Base-by-base conservation (phyloP, 2,113 vertebrate species). In the Zosterops hypoxanthus region DNA sequence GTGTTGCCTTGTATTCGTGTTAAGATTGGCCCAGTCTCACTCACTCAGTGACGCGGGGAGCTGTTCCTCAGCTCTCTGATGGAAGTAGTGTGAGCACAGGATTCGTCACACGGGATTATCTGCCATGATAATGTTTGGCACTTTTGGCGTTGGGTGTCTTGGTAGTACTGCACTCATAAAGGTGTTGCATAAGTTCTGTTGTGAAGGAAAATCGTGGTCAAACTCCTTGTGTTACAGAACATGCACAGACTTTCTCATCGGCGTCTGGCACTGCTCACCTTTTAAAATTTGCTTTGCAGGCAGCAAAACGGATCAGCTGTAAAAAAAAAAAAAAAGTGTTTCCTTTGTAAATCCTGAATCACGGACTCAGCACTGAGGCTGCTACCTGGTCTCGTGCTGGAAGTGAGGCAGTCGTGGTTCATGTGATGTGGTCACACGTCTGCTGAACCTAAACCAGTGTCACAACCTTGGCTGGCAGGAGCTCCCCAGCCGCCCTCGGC, bases 361-460 rank as follows among this genome's bases (percentile, higher is more conserved):
- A 8, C 2, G 70, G 79, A 13, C 22, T 73, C 56, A 42, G 50
- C 33, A 20, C 0, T 34, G 80, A 53, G 60, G 25, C 50, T 86
- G 36, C 50, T 86, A 88, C 93, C 95, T 94, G 90, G 76, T 49
- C 46, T 78, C 49, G 2, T 53, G 55, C 79, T 83, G 92, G 63
- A 41, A 10, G 53, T 49, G 76, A 77, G 12, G 79, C 88, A 50
- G 53, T 71, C 42, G 71, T 73, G 84, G 63, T 89, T 72, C 94
- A 86, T 92, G 94, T 92, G 88, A 93, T 92, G 90, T 90, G 93
- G 93, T 95, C 91, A 95, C 93, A 95, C 55, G 80, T 88, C 70
- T 81, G 29, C 76, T 68, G 17, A 60, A 83, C 53, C 68, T 60
- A 52, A 91, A 83, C 29, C 53, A 47, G 69, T 49, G 1, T 56